Conservation (phyloP, 2,888 invertebrate genomes). For the Atethmia centrago region DNA sequence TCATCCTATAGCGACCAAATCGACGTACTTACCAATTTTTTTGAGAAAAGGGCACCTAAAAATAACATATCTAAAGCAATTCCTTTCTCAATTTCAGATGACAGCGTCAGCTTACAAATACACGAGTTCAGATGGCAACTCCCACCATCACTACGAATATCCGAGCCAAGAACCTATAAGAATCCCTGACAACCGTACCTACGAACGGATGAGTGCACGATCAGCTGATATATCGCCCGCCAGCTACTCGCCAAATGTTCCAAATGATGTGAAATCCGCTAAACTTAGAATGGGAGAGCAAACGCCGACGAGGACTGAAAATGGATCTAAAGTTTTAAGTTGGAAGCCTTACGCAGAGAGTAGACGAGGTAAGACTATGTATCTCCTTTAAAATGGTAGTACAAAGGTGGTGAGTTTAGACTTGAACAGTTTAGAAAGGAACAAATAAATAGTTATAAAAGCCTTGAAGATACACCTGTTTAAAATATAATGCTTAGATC, state of each 20-base stretch:
- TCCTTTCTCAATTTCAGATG: slow-evolving; percentile 48
- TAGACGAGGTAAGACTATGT: slow-evolving; percentile 45
- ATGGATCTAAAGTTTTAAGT: slow-evolving; percentile 49
- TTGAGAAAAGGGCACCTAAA: background rate
- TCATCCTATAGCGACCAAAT: background rate
- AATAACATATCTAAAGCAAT: background rate
- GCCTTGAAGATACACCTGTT: background rate
- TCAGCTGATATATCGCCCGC: background rate
- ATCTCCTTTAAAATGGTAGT: background rate
- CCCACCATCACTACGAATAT: slow-evolving; percentile 11
- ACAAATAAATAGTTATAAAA: background rate
- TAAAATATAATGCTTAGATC: background rate
- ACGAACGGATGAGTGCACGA: slow-evolving; percentile 22
- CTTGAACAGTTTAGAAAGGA: background rate
- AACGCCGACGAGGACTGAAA: slow-evolving; percentile 41
- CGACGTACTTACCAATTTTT: no score
- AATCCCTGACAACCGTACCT: slow-evolving; percentile 2
- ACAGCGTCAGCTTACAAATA: slow-evolving; percentile 56
- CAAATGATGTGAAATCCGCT: slow-evolving; percentile 16
- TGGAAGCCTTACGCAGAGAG: slow-evolving; percentile 49
- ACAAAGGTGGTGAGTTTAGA: background rate
- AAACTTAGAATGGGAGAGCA: slow-evolving; percentile 16
- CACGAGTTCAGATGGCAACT: slow-evolving; percentile 15
- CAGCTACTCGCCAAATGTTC: slow-evolving; percentile 9
- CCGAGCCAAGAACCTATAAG: background rate